A percentile compares a stretch with the other conserved stretches of the same genome.
phyloP scores from a whole-genome alignment of 1,140 invertebrate genomes.

The Drepana arcuata region DNA sequence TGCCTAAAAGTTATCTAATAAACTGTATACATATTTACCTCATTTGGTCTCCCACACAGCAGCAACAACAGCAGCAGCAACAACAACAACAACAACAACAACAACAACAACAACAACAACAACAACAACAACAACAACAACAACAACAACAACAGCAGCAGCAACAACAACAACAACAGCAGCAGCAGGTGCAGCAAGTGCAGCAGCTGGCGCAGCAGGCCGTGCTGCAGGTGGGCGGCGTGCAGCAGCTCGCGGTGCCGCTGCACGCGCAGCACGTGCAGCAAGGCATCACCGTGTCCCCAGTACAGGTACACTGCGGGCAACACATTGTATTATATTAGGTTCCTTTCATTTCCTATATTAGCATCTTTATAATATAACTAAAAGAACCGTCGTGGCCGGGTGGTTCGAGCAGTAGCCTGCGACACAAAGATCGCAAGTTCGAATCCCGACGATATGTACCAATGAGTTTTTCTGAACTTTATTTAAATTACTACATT shows the following conservation, averaged over 20 bases:
- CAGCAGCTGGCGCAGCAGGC: no score
- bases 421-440: no score
- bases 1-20: no score
- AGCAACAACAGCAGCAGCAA: conserved; percentile 15
- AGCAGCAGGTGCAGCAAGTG: conserved; percentile 32
- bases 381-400: no score
- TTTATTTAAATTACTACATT: no score
- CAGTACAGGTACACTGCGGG: conserved; percentile 42
- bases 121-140: conserved; percentile 36
- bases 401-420: no score
- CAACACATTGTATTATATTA: no score
- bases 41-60: no score
- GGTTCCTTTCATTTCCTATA: no score
- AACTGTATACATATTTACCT: not conserved
- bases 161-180: conserved; percentile 29
- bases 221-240: conserved; percentile 50
- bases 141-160: conserved; percentile 41
- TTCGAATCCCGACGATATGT: no score
- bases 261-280: conserved; percentile 56
- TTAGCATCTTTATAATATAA: no score
- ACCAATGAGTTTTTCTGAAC: no score
- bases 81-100: conserved; percentile 1
- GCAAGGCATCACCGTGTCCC: conserved; percentile 30
- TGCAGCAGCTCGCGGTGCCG: conserved; percentile 58
- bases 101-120: conserved; percentile 41